Percentiles rank a stretch among this genome's conserved stretches.
phyloP scores from a whole-genome alignment of 2,113 vertebrate genomes.

The Recurvirostra avosetta region DNA sequence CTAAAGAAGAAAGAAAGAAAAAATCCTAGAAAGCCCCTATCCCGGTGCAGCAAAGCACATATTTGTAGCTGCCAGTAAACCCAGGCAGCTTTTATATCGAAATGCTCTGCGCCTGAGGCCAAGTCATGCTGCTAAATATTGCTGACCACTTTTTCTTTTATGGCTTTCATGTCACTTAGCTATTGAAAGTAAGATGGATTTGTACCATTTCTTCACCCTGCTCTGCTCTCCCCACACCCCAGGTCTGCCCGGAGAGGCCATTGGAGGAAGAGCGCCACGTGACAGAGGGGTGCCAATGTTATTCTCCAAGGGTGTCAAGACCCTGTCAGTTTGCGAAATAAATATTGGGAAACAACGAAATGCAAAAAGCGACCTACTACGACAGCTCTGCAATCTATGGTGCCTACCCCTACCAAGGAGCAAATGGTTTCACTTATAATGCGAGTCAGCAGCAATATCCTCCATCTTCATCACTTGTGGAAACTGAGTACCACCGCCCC shows the following conservation, averaged over 20 bases:
- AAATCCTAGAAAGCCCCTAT: conserved; percentile 64
- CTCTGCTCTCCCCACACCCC: conserved; percentile 89
- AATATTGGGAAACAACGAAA: conserved; percentile 99
- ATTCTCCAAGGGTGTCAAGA: conserved; percentile 99
- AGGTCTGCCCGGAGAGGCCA: conserved; percentile 94
- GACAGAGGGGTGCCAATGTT: conserved; percentile 99
- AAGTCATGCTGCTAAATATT: conserved; percentile 87
- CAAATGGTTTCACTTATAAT: conserved; percentile 98
- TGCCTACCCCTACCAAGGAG: conserved; percentile 97
- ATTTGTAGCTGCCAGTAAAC: conserved; percentile 78
- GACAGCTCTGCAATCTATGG: conserved; percentile 98
- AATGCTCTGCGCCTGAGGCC: conserved; percentile 74
- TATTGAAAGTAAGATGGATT: conserved; percentile 99
- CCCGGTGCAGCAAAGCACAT: conserved; percentile 67
- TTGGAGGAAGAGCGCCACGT: conserved; percentile 98
- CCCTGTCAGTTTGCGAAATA: conserved; percentile 99
- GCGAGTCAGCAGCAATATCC: conserved; percentile 96
- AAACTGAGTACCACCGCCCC: conserved; percentile 93
- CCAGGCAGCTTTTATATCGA: conserved; percentile 74
- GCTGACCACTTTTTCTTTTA: conserved; percentile 95
- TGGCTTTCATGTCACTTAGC: conserved; percentile 96
- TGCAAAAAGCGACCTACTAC: conserved; percentile 99
- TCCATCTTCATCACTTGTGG: conserved; percentile 86
- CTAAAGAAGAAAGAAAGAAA: neutral
- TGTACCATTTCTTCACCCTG: conserved; percentile 94